phyloP scores from a whole-genome alignment of 2,888 invertebrate genomes.

The Ophion slaviceki region DNA sequence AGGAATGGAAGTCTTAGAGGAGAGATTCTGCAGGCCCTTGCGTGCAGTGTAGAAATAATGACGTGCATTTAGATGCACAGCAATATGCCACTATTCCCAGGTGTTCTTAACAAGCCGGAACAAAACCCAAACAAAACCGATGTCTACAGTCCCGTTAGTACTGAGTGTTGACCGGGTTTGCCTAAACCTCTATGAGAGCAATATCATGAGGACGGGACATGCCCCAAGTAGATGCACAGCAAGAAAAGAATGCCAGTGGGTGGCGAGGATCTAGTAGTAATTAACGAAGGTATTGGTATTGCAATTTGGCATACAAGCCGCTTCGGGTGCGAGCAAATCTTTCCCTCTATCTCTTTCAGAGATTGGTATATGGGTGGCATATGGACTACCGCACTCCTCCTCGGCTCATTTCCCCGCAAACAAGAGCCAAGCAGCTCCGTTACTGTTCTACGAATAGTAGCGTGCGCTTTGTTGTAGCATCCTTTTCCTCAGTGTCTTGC shows the following conservation, averaged over 20 bases:
- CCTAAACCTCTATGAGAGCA: constrained; percentile 41
- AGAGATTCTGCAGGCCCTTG: constrained; percentile 17
- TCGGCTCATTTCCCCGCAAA: constrained; percentile 50
- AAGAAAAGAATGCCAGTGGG: constrained; percentile 65
- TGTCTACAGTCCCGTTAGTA: neutral
- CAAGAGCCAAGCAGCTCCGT: constrained; percentile 57
- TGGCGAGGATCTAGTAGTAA: constrained; percentile 77
- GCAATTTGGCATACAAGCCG: constrained; percentile 78
- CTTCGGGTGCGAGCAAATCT: constrained; percentile 70
- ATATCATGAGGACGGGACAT: constrained; percentile 18
- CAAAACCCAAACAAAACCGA: neutral
- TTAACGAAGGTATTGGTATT: constrained; percentile 80
- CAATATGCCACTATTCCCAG: too few relatives aligned
- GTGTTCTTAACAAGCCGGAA: too few relatives aligned
- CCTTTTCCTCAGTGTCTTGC: constrained; percentile 74
- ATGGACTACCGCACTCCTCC: constrained; percentile 32
- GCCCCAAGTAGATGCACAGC: constrained; percentile 7
- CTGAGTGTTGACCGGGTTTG: constrained; percentile 20
- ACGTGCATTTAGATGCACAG: neutral
- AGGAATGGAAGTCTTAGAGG: constrained; percentile 46
- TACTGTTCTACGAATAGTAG: constrained; percentile 77
- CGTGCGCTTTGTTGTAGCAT: constrained; percentile 67
- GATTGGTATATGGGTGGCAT: constrained; percentile 16
- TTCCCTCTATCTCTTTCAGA: constrained; percentile 7
- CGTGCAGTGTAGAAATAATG: constrained; percentile 2